Evolutionary conservation across 2,888 invertebrate genomes (phyloP).

Genomic region (Lagria hirta): DNA sequence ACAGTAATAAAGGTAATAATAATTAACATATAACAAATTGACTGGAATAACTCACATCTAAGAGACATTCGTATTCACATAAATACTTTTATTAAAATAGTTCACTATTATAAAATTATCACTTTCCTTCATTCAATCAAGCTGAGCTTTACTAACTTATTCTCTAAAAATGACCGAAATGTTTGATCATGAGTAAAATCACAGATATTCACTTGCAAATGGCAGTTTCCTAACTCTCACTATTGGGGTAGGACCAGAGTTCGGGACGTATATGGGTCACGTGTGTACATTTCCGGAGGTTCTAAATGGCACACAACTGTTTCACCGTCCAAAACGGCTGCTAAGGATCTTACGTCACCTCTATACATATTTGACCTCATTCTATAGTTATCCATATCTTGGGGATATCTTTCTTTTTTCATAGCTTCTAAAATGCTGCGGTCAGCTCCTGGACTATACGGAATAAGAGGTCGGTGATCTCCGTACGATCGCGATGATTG

Average conservation of each 20-base stretch:
- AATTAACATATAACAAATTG: conserved; percentile 33
- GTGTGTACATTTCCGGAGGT: conserved; percentile 60
- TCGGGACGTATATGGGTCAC: conserved; percentile 56
- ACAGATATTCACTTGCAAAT: conserved; percentile 57
- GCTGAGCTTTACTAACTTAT: conserved; percentile 50
- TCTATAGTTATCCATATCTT: conserved; percentile 59
- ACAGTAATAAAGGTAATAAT: conserved; percentile 13
- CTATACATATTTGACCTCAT: conserved; percentile 53
- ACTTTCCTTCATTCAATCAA: conserved; percentile 53
- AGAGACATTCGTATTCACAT: conserved; percentile 49
- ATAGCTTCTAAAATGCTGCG: conserved; percentile 53
- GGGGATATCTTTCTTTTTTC: conserved; percentile 54
- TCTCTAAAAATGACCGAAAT: conserved; percentile 46
- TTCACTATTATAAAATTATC: conserved; percentile 54
- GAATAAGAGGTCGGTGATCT: conserved; percentile 78
- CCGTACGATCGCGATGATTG: conserved; percentile 76
- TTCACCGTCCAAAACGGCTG: conserved; percentile 82
- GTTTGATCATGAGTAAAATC: conserved; percentile 54
- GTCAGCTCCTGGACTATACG: conserved; percentile 70
- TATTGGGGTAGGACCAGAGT: conserved; percentile 62
- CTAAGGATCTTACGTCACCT: conserved; percentile 63
- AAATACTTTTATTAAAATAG: conserved; percentile 51
- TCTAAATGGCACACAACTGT: conserved; percentile 86
- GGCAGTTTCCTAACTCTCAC: conserved; percentile 61
- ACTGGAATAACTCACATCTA: conserved; percentile 53